Evolutionary conservation across 37 sponge, comb jelly and placozoan genomes (phyloP).

Genomic region (Aplysina aerophoba): DNA sequence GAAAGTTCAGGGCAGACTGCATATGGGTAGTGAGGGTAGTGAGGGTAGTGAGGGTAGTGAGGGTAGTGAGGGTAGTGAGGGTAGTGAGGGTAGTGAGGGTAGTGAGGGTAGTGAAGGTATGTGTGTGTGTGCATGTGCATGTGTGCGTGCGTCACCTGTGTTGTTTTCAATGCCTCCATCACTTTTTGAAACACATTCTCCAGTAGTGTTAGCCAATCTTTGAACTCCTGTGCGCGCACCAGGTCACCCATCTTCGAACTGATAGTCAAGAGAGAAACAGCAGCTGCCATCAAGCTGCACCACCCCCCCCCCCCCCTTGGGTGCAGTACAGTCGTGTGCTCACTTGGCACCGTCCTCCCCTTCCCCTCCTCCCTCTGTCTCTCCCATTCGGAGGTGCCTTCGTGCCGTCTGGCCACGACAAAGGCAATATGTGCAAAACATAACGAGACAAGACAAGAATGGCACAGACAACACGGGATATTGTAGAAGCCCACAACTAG

Average conservation of each 20-base stretch:
- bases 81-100: too few relatives aligned
- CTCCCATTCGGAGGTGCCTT: slow-evolving; percentile 2
- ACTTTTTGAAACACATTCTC: slow-evolving; percentile 54
- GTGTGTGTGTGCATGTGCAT: background rate
- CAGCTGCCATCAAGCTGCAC: too few relatives aligned
- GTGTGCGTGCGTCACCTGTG: slow-evolving; percentile 50
- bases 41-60: too few relatives aligned
- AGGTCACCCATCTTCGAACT: slow-evolving; percentile 55
- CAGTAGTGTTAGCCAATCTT: slow-evolving; percentile 67
- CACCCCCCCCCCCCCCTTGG: too few relatives aligned
- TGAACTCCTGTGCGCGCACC: slow-evolving; percentile 68
- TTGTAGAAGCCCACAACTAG: too few relatives aligned
- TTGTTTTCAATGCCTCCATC: slow-evolving; percentile 41
- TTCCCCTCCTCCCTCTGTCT: background rate
- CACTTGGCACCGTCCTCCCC: slow-evolving; percentile 3
- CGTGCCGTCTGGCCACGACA: background rate
- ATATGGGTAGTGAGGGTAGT: background rate
- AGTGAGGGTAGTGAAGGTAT: too few relatives aligned
- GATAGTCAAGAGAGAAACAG: background rate
- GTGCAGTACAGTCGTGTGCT: background rate
- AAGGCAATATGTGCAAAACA: too few relatives aligned
- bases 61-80: too few relatives aligned
- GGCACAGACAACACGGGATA: too few relatives aligned
- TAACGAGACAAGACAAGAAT: too few relatives aligned
- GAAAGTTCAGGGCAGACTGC: slow-evolving; percentile 48